A percentile compares a stretch with the other conserved stretches of the same genome.
phyloP scores from a whole-genome alignment of 2,797 vertebrate genomes.

The Phataginus tricuspis region DNA sequence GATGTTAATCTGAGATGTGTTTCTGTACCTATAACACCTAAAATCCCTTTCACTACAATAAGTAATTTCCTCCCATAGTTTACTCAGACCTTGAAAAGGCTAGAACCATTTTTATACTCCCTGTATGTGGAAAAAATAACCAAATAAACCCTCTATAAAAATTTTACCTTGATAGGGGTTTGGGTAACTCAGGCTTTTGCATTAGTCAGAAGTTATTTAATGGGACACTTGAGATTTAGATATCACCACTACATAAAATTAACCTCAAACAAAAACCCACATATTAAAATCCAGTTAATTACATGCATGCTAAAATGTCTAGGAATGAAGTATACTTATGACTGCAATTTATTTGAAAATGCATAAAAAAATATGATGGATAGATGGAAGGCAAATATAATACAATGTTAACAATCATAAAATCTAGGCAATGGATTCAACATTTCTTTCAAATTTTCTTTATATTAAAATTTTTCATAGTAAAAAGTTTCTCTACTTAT shows the following conservation, averaged over 20 bases:
- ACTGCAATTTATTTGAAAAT: slow-evolving; percentile 12
- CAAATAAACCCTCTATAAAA: slow-evolving; percentile 22
- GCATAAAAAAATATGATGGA: neutral
- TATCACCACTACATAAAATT: slow-evolving; percentile 15
- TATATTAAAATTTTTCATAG: slow-evolving; percentile 29
- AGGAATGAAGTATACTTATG: neutral
- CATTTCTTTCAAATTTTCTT: neutral
- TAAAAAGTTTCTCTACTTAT: neutral
- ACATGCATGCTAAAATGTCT: neutral
- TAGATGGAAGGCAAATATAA: neutral
- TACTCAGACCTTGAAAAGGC: neutral
- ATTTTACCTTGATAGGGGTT: neutral
- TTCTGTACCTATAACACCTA: slow-evolving; percentile 33
- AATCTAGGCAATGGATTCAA: neutral
- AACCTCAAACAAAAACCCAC: neutral
- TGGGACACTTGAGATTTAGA: neutral
- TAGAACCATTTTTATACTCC: neutral
- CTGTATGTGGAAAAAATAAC: neutral
- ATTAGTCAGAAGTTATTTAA: slow-evolving; percentile 28
- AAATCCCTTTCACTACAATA: slow-evolving; percentile 6
- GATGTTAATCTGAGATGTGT: neutral
- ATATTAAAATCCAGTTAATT: slow-evolving; percentile 16
- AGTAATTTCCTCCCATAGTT: neutral
- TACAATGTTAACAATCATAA: neutral
- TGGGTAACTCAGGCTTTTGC: neutral